Evolutionary conservation across 2,113 vertebrate species (phyloP).

Genomic region (Dasyprocta punctata): DNA sequence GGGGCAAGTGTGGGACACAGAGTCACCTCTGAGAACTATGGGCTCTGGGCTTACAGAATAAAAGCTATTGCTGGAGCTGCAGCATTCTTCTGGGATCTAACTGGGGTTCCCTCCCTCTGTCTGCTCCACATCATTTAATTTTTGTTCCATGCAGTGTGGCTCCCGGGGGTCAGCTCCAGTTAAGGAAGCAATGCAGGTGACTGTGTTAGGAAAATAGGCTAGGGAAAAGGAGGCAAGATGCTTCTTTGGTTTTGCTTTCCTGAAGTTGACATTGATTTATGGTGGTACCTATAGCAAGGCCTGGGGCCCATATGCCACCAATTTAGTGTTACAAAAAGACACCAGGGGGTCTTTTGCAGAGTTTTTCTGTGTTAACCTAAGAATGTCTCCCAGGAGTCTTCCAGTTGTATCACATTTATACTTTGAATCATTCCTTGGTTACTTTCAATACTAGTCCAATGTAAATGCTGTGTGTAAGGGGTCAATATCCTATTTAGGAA

Average conservation of each 20-base stretch:
- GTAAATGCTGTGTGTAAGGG: not conserved
- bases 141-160: not conserved
- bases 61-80: fast-evolving
- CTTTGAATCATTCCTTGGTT: not conserved
- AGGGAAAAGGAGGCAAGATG: conserved; percentile 1
- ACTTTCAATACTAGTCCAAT: not conserved
- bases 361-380: conserved; percentile 48
- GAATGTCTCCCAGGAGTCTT: not conserved
- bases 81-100: not conserved
- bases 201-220: conserved; percentile 31
- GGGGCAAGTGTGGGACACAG: fast-evolving
- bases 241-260: conserved; percentile 45
- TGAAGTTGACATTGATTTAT: conserved; percentile 73
- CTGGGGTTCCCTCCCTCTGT: not conserved
- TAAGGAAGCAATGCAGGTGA: not conserved
- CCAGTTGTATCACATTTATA: not conserved
- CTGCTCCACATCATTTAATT: not conserved
- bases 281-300: conserved; percentile 30
- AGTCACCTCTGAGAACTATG: not conserved
- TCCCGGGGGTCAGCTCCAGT: not conserved
- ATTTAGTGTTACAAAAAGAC: conserved; percentile 36
- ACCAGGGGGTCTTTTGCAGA: conserved; percentile 2
- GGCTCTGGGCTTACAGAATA: not conserved
- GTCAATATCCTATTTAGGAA: not conserved
- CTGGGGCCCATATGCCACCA: not conserved